Evolutionary conservation across 1,140 invertebrate species (phyloP).

Genomic region (Radopholus similis): DNA sequence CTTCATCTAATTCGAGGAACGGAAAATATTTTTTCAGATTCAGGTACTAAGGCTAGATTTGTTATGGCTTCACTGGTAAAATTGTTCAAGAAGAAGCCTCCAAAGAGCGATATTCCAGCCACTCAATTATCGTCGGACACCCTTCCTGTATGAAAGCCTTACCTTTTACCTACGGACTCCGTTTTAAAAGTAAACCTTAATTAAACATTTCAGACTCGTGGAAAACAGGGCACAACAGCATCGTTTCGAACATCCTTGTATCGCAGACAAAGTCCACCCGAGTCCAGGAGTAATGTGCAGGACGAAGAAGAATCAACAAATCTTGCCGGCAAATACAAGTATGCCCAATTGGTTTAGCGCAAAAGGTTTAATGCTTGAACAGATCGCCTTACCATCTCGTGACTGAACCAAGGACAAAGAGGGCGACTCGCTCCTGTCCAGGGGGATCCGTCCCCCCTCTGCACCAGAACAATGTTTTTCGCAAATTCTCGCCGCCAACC

Average conservation of each 20-base stretch:
- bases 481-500: not conserved
- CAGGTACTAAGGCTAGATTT: too few relatives aligned
- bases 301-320: not conserved
- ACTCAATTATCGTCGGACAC: too few relatives aligned
- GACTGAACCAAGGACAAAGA: not conserved
- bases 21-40: too few relatives aligned
- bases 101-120: too few relatives aligned
- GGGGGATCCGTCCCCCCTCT: not conserved
- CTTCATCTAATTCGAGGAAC: too few relatives aligned
- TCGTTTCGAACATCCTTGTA: not conserved
- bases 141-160: too few relatives aligned
- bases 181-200: too few relatives aligned
- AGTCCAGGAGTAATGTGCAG: not conserved
- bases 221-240: not conserved
- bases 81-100: not conserved
- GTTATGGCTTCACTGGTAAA: not conserved
- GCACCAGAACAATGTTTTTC: not conserved
- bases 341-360: not conserved
- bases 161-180: too few relatives aligned
- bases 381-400: not conserved
- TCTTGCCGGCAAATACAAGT: not conserved
- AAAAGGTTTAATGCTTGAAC: not conserved
- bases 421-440: not conserved
- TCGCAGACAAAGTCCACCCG: not conserved
- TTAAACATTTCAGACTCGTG: not conserved